Base-by-base conservation (phyloP, 37 sponge, comb jelly and placozoan species). In the Aplysina aerophoba region DNA sequence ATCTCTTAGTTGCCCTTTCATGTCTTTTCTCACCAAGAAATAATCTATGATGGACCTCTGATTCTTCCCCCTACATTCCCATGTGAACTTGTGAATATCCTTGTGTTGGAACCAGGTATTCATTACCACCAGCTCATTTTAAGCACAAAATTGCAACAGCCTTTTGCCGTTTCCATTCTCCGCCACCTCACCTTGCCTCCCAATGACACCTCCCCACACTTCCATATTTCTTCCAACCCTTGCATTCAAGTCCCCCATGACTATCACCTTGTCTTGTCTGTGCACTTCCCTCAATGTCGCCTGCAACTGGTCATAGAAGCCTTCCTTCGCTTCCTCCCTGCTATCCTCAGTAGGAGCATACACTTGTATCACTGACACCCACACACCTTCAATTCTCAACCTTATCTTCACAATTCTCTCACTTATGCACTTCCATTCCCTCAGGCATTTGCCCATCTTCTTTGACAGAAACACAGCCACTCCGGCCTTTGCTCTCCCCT, bases 111-210 rank as follows among this genome's bases (percentile, higher is more conserved):
- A 67, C 15, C 22, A n/a, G 27, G 69, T 67, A 67, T 67, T 67
- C 22, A 22, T 67, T 28, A 67, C 69, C 69, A 67, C 27, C 69
- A 67, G 69, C 27, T 67, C 28, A 67, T 67, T 22, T n/a, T 67
- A 20, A 67, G 69, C 69, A 67, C 69, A 67, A 28, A 67, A 67
- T 67, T 67, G 69, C 69, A 67, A 67, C 22, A 67, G 69, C 28
- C 27, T 67, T 22, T 67, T 25, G 69, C 69, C 69, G 14, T 67
- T 67, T 25, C 69, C 69, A 67, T 67, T 67, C 69, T 67, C 27
- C 25, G n/a, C 69, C 69, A 67, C 69, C 69, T 67, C 69, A 67
- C 69, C 69, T 67, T 67, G 69, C 69, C 69, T 67, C 27, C 69
- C 69, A 15, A 67, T 67, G 69, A 67, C n/a, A 25, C 28, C 69